These are phyloP conservation scores for Adrianichthys oophorus DNA, from an alignment of 2,797 vertebrate genomes.

Conservation along the genomic window DNA sequence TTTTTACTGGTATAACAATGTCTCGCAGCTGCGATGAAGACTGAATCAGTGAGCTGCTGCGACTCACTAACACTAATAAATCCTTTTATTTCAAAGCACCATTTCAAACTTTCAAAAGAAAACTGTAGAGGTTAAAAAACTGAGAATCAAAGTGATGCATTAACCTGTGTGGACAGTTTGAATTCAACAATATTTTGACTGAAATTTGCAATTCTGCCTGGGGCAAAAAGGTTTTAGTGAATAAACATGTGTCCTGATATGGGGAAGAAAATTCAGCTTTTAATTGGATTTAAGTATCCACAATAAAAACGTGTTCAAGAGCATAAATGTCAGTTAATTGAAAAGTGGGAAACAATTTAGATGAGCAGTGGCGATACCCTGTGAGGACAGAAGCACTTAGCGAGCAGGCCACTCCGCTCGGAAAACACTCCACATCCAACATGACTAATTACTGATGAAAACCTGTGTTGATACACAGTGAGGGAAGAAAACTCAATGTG, in stretches of 20 bases:
- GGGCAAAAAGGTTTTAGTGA: conserved; percentile 11
- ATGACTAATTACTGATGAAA: conserved; percentile 17
- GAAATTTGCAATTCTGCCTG: conserved; percentile 11
- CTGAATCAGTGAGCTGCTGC: too few species aligned
- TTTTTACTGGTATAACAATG: too few species aligned
- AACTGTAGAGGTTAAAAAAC: too few species aligned
- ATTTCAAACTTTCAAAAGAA: too few species aligned
- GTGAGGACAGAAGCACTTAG: conserved; percentile 19
- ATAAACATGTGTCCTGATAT: not conserved
- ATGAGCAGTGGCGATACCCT: conserved; percentile 26
- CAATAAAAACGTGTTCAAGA: conserved; percentile 24
- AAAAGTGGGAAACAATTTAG: conserved; percentile 57
- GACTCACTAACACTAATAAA: too few species aligned
- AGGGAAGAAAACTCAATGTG: not conserved
- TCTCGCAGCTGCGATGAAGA: too few species aligned
- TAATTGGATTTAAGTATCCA: conserved; percentile 45
- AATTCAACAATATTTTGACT: conserved; percentile 6
- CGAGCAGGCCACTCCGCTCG: conserved; percentile 3
- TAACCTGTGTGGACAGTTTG: too few species aligned
- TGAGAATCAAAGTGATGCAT: too few species aligned
- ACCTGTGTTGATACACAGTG: conserved; percentile 5
- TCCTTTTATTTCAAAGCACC: too few species aligned
- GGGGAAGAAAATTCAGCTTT: conserved; percentile 17
- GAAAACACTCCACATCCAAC: conserved; percentile 9
- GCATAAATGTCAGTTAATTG: conserved; percentile 49